phyloP scores from a whole-genome alignment of 2,113 vertebrate species.

The Pterocles gutturalis region DNA sequence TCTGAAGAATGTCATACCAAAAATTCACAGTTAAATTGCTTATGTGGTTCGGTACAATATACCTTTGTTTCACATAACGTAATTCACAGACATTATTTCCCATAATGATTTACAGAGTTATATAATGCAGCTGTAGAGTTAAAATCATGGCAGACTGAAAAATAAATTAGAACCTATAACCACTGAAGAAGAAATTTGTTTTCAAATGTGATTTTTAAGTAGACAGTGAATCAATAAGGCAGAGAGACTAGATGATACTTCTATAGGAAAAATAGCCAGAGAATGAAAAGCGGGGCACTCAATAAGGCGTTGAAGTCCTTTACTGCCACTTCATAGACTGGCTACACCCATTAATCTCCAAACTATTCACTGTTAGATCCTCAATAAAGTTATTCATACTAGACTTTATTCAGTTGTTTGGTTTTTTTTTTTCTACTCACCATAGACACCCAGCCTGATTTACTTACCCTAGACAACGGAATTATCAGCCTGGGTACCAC shows the following conservation, averaged over 20 bases:
- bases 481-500: rapidly evolving
- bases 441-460: not conserved
- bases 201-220: not conserved
- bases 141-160: not conserved
- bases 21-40: not conserved
- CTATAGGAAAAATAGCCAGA: not conserved
- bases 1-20: not conserved
- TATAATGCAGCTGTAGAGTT: not conserved
- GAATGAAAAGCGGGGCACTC: not conserved
- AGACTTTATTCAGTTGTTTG: not conserved
- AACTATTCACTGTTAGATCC: not conserved
- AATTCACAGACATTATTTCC: not conserved
- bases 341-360: not conserved
- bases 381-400: not conserved
- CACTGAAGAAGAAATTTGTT: not conserved
- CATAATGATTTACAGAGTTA: not conserved
- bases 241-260: not conserved
- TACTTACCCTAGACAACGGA: rapidly evolving
- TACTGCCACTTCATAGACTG: not conserved
- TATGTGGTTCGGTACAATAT: not conserved
- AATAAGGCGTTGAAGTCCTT: not conserved
- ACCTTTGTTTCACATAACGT: not conserved
- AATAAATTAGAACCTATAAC: not conserved
- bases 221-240: not conserved
- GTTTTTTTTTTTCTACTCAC: not conserved